phyloP scores from a whole-genome alignment of 2,888 invertebrate genomes.

The Aporophyla nigra region DNA sequence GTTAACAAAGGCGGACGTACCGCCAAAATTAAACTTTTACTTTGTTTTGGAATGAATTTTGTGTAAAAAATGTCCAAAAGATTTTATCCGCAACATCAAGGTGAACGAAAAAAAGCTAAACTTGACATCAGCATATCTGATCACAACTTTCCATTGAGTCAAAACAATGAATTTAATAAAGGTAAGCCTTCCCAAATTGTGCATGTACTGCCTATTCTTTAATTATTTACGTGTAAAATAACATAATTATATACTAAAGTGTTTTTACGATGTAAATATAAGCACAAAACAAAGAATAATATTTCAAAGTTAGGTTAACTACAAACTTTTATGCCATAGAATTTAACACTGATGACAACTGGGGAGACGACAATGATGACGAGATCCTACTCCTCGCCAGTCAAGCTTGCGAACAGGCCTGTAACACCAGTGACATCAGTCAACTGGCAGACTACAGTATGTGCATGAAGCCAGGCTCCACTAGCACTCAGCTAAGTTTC shows the following conservation, averaged over 20 bases:
- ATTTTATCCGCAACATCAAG: slow-evolving; percentile 79
- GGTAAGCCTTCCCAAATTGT: slow-evolving; percentile 69
- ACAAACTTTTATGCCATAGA: slow-evolving; percentile 61
- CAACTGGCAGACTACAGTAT: slow-evolving; percentile 82
- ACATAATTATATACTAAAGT: background rate
- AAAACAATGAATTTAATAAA: slow-evolving; percentile 77
- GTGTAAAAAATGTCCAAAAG: slow-evolving; percentile 83
- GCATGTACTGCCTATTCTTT: background rate
- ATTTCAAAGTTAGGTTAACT: slow-evolving; percentile 41
- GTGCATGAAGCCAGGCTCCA: slow-evolving; percentile 83
- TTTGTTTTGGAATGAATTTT: slow-evolving; percentile 47
- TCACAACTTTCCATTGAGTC: slow-evolving; percentile 87
- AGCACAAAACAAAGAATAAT: background rate
- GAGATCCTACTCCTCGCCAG: slow-evolving; percentile 87
- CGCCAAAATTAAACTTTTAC: slow-evolving; percentile 69
- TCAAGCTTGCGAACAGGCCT: slow-evolving; percentile 86
- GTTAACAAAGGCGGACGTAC: slow-evolving; percentile 39
- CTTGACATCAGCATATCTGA: slow-evolving; percentile 85
- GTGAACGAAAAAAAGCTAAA: slow-evolving; percentile 84
- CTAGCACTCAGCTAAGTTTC: slow-evolving; percentile 82
- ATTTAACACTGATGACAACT: slow-evolving; percentile 73
- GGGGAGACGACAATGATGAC: slow-evolving; percentile 89
- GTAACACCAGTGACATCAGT: slow-evolving; percentile 72
- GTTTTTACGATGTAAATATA: background rate
- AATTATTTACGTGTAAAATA: background rate